A percentile compares a stretch with the other conserved stretches of the same genome.
Evolutionary conservation across 1,140 invertebrate genomes (phyloP).

Genomic region (Diuraphis noxia): DNA sequence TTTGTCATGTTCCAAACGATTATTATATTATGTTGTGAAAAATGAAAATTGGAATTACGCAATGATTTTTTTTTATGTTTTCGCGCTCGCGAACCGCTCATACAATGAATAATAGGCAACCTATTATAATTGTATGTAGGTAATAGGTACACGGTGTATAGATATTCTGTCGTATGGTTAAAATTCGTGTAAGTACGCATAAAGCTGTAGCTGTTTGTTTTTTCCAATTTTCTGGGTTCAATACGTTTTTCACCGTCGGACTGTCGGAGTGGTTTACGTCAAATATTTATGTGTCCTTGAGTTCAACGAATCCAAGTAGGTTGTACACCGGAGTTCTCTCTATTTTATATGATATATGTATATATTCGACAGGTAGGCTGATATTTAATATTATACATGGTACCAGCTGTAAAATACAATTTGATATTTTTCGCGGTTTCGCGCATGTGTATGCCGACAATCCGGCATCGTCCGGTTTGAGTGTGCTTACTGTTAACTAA

Average conservation of each 20-base stretch:
- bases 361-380: not conserved
- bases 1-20: slow-evolving; percentile 29
- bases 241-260: not conserved
- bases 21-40: slow-evolving; percentile 15
- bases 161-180: not conserved
- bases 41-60: slow-evolving; percentile 1
- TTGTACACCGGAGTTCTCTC: not conserved
- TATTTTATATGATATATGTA: not conserved
- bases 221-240: not conserved
- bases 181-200: not conserved
- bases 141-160: not conserved
- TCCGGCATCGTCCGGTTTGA: not conserved
- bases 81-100: no score
- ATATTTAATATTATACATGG: not conserved
- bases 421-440: slow-evolving; percentile 3
- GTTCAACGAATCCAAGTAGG: slow-evolving; percentile 12
- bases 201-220: not conserved
- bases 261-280: not conserved
- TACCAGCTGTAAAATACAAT: not conserved
- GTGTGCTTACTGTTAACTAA: not conserved
- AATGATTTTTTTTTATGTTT: not conserved
- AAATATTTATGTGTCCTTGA: slow-evolving; percentile 22
- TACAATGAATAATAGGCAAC: not conserved
- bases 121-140: not conserved
- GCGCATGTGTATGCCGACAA: not conserved